These are phyloP conservation scores for Callinectes sapidus DNA, from an alignment of 2,888 invertebrate species.

Conservation along the genomic window DNA sequence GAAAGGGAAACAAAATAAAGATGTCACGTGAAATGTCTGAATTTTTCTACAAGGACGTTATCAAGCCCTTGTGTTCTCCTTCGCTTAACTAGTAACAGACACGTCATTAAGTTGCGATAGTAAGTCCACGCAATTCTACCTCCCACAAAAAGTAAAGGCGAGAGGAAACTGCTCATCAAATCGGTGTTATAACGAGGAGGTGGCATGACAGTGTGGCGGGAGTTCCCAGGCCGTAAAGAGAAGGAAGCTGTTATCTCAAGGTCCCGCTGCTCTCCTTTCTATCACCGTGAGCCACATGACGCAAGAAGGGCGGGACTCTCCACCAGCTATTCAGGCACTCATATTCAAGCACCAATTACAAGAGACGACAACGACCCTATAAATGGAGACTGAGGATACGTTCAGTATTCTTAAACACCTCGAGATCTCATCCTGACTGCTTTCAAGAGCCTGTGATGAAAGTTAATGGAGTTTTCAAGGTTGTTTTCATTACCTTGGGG, in stretches of 20 bases:
- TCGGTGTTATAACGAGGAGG: not conserved
- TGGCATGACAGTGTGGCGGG: not conserved
- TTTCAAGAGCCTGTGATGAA: too few species aligned
- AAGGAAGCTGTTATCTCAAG: not conserved
- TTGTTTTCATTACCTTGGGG: too few species aligned
- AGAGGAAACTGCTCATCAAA: not conserved
- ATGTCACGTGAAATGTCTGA: too few species aligned
- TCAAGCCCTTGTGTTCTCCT: too few species aligned
- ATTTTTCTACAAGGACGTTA: too few species aligned
- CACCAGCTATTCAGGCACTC: not conserved
- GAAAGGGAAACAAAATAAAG: not conserved
- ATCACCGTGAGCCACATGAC: not conserved
- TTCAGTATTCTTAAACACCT: too few species aligned
- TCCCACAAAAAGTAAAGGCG: not conserved
- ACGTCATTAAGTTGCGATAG: not conserved
- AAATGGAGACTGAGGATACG: not conserved
- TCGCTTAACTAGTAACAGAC: not conserved
- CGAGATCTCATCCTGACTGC: too few species aligned
- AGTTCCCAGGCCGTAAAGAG: not conserved
- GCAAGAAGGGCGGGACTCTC: not conserved
- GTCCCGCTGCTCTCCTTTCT: not conserved
- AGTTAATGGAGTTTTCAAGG: too few species aligned
- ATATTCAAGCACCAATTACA: not conserved
- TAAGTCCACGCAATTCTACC: not conserved
- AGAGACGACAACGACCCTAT: not conserved